Evolutionary conservation across 2,113 vertebrate genomes (phyloP).

Genomic region (Speoplatyrhinus poulsoni): DNA sequence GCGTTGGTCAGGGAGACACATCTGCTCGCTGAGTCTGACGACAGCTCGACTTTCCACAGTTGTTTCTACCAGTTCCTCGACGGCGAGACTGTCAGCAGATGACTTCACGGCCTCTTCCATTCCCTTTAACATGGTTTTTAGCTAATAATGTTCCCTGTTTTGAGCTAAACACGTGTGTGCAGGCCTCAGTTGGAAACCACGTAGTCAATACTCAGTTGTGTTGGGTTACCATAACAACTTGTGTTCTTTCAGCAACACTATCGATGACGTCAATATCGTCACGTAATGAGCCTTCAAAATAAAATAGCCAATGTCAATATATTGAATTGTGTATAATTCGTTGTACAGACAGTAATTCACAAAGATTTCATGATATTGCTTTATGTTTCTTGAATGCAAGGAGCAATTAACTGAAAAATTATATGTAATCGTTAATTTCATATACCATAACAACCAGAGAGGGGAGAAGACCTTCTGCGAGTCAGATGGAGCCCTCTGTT

Average conservation of each 20-base stretch:
- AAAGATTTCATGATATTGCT: too few relatives aligned
- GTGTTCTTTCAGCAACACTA: neutral
- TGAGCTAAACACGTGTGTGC: neutral
- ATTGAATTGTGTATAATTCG: too few relatives aligned
- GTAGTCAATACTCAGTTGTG: too few relatives aligned
- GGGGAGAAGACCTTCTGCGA: neutral
- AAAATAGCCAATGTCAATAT: too few relatives aligned
- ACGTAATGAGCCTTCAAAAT: neutral
- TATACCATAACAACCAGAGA: conserved; percentile 39
- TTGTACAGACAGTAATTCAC: too few relatives aligned
- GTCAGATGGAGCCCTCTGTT: conserved; percentile 30
- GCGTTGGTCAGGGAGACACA: neutral
- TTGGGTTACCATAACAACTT: neutral
- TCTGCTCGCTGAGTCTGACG: neutral
- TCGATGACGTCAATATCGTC: neutral
- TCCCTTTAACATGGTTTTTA: neutral
- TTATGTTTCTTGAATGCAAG: too few relatives aligned
- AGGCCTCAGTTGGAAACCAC: too few relatives aligned
- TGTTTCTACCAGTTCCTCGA: conserved; percentile 34
- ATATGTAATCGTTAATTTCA: conserved; percentile 11
- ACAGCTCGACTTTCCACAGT: neutral
- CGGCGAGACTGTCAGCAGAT: neutral
- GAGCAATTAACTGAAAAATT: too few relatives aligned
- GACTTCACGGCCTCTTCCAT: conserved; percentile 17
- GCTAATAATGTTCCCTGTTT: neutral